These are phyloP conservation scores for Oryzias dopingdopingensis DNA, from an alignment of 2,797 vertebrate genomes.

Conservation along the genomic window DNA sequence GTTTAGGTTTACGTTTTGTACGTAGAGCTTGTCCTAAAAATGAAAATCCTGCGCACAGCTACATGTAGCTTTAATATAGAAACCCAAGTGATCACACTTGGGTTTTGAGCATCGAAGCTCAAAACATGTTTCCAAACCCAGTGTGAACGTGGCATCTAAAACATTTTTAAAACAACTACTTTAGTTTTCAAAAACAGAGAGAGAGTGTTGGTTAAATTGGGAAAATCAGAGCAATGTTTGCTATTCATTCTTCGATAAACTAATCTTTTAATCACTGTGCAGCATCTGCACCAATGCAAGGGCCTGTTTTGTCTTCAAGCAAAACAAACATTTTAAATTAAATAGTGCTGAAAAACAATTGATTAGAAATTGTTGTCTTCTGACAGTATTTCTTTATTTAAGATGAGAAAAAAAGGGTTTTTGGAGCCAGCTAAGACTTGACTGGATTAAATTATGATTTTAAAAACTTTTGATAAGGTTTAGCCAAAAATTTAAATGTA, in stretches of 20 bases:
- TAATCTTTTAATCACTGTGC: slow-evolving; percentile 71
- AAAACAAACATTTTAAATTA: slow-evolving; percentile 66
- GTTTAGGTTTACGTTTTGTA: no score
- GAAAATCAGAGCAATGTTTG: slow-evolving; percentile 78
- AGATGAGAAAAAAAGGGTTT: background rate
- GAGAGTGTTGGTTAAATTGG: slow-evolving; percentile 73
- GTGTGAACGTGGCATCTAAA: background rate
- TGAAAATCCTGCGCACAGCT: no score
- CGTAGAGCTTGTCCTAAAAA: no score
- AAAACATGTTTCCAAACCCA: no score
- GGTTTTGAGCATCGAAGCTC: no score
- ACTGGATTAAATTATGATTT: slow-evolving; percentile 22
- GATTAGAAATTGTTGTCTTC: background rate
- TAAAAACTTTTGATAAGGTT: no score
- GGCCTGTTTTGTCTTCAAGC: slow-evolving; percentile 73
- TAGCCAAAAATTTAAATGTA: no score
- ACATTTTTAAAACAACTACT: slow-evolving; percentile 76
- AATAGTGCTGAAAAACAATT: slow-evolving; percentile 60
- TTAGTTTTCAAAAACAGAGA: slow-evolving; percentile 76
- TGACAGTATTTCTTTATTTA: no score
- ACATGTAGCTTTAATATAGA: no score
- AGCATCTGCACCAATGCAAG: slow-evolving; percentile 73
- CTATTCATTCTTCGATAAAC: slow-evolving; percentile 64
- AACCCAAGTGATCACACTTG: no score
- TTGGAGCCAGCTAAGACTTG: slow-evolving; percentile 39